Evolutionary conservation across 2,888 invertebrate species (phyloP).

Genomic region (Catonia carolina): DNA sequence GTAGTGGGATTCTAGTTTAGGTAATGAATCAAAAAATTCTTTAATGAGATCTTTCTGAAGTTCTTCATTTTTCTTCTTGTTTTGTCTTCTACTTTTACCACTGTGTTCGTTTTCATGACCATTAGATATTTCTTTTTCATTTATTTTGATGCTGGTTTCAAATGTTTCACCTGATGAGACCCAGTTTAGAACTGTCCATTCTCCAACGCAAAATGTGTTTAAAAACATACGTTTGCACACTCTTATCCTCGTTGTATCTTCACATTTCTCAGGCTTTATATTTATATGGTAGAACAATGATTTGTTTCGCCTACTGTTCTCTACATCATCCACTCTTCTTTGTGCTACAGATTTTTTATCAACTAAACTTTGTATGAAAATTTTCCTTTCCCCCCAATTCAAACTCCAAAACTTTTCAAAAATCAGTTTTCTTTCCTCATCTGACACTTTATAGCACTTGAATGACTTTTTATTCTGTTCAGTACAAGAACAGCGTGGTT

Average conservation of each 20-base stretch:
- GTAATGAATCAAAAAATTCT: slow-evolving; percentile 13
- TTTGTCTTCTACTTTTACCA: not conserved
- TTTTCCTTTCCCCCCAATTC: slow-evolving; percentile 9
- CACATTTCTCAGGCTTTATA: not conserved
- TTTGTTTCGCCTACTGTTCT: not conserved
- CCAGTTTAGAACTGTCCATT: slow-evolving; percentile 3
- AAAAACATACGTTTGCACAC: slow-evolving; percentile 7
- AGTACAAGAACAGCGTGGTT: not conserved
- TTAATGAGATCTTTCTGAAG: slow-evolving; percentile 3
- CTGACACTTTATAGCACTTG: slow-evolving; percentile 6
- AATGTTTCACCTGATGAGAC: not conserved
- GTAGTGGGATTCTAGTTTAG: slow-evolving; percentile 17
- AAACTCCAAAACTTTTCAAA: slow-evolving; percentile 12
- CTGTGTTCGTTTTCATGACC: slow-evolving; percentile 2
- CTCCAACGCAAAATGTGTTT: not conserved
- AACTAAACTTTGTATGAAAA: slow-evolving; percentile 6
- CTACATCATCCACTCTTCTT: not conserved
- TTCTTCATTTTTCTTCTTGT: slow-evolving; percentile 1
- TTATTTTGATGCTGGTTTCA: too few relatives aligned
- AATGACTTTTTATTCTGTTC: not conserved
- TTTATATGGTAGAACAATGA: slow-evolving; percentile 6
- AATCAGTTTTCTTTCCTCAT: slow-evolving; percentile 5
- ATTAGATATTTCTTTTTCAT: slow-evolving; percentile 4
- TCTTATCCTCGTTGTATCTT: not conserved
- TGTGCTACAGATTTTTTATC: not conserved